Percentiles rank a stretch among this genome's conserved stretches.
These are phyloP conservation scores for Anomalospiza imberbis DNA, from an alignment of 2,797 vertebrate species.

Conservation along the genomic window DNA sequence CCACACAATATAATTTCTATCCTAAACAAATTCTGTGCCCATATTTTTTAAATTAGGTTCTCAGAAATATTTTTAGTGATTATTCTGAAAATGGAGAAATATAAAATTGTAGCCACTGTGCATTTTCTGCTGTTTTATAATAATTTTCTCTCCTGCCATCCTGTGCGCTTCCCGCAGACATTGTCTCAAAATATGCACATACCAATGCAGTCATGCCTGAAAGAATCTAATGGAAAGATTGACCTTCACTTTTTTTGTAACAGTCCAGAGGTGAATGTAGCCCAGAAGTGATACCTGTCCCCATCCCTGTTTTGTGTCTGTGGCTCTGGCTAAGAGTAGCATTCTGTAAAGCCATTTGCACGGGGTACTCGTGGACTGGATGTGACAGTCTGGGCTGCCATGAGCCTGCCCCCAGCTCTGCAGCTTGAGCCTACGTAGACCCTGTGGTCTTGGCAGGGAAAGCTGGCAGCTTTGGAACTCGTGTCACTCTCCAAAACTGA, in stretches of 20 bases:
- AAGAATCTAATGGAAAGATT: not conserved
- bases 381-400: fast-evolving
- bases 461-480: not conserved
- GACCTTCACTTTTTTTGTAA: not conserved
- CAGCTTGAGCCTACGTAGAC: not conserved
- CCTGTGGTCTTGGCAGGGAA: fast-evolving
- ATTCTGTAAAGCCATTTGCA: not conserved
- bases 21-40: not conserved
- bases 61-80: not conserved
- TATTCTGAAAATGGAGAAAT: not conserved
- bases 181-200: not conserved
- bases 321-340: not conserved
- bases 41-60: not conserved
- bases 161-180: not conserved
- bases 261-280: not conserved
- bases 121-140: not conserved
- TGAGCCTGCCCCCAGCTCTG: not conserved
- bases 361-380: fast-evolving
- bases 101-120: not conserved
- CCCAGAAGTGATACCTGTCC: not conserved
- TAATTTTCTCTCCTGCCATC: not conserved
- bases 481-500: fast-evolving
- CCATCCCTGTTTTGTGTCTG: fast-evolving
- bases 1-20: not conserved
- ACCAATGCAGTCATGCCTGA: not conserved